Percentiles rank a stretch among this genome's conserved stretches.
phyloP scores from a whole-genome alignment of 2,888 invertebrate species.

The Euproctis similis region DNA sequence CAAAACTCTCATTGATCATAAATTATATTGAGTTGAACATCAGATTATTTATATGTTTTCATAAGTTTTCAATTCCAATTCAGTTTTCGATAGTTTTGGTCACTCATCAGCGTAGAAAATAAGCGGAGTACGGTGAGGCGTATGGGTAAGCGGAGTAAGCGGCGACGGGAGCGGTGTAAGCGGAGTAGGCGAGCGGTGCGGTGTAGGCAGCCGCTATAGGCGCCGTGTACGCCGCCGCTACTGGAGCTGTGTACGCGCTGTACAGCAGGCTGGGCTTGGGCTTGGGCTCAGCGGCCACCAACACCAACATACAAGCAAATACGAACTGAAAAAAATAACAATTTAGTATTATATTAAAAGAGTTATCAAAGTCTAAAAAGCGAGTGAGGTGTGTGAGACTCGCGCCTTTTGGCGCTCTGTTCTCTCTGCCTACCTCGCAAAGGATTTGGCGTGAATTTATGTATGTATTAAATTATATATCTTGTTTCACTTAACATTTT shows the following conservation, averaged over 20 bases:
- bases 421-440: too few relatives aligned
- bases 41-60: neutral
- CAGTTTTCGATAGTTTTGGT: neutral
- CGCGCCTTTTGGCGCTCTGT: too few relatives aligned
- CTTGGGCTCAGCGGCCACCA: constrained; percentile 23
- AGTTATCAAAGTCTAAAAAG: too few relatives aligned
- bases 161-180: constrained; percentile 36
- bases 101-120: constrained; percentile 6
- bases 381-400: too few relatives aligned
- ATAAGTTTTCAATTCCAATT: neutral
- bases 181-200: constrained; percentile 45
- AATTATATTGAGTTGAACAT: too few relatives aligned
- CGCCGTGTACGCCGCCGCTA: constrained; percentile 30
- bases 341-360: too few relatives aligned
- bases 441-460: too few relatives aligned
- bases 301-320: constrained; percentile 44
- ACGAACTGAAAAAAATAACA: constrained; percentile 42
- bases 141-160: constrained; percentile 37
- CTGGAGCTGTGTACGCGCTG: constrained; percentile 33
- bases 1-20: too few relatives aligned
- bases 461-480: too few relatives aligned
- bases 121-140: constrained; percentile 31
- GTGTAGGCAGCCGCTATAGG: constrained; percentile 61
- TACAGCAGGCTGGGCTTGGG: constrained; percentile 33
- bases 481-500: too few relatives aligned